Evolutionary conservation across 23 tunicate species (phyloP).

Genomic region (Clavelina lepadiformis): DNA sequence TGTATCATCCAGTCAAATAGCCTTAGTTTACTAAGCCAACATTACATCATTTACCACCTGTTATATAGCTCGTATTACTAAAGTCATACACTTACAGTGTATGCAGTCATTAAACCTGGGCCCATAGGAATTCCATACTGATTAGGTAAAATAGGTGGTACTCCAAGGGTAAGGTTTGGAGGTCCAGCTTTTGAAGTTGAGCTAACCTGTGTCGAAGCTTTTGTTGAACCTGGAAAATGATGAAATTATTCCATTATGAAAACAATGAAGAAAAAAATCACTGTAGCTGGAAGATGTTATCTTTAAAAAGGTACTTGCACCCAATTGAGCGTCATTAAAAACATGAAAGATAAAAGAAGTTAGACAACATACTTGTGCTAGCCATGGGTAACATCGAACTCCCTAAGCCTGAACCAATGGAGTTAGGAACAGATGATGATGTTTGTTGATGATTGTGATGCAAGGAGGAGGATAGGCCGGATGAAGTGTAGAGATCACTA

Average conservation of each 20-base stretch:
- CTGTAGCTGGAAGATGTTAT: neutral
- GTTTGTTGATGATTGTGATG: slow-evolving; percentile 30
- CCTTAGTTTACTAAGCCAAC: too few relatives aligned
- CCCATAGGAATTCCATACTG: slow-evolving; percentile 86
- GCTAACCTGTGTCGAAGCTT: slow-evolving; percentile 13
- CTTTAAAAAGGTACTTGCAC: too few relatives aligned
- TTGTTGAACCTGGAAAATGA: slow-evolving; percentile 4
- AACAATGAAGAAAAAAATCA: neutral
- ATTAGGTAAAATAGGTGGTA: slow-evolving; percentile 62
- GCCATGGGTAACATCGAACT: slow-evolving; percentile 22
- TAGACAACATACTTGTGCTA: slow-evolving; percentile 11
- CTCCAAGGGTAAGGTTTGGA: slow-evolving; percentile 70
- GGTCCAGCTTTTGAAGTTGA: slow-evolving; percentile 64
- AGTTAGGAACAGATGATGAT: slow-evolving; percentile 16
- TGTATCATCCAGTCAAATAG: too few relatives aligned
- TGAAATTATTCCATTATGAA: too few relatives aligned
- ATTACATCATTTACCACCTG: too few relatives aligned
- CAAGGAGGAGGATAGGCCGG: slow-evolving; percentile 26
- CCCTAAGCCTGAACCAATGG: slow-evolving; percentile 20
- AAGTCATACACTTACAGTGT: slow-evolving; percentile 42
- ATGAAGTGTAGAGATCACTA: slow-evolving; percentile 41
- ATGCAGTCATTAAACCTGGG: slow-evolving; percentile 53
- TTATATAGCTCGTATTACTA: too few relatives aligned
- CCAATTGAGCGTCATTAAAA: too few relatives aligned
- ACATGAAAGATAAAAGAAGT: too few relatives aligned